Conservation (phyloP, 2,113 vertebrate genomes). For the Atlantisia rogersi region DNA sequence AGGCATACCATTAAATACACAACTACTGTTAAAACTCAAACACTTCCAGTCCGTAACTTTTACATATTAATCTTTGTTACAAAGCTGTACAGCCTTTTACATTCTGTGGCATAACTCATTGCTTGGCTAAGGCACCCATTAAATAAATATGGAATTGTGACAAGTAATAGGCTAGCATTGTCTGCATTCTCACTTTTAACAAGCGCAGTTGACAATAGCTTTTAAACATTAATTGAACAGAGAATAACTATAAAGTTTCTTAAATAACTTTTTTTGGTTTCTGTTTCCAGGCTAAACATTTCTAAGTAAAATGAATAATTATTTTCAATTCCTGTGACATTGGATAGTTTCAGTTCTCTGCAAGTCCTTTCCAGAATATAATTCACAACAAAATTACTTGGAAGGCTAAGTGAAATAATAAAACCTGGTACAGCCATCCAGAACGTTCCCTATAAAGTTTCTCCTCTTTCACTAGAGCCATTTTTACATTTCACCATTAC, state of each 20-base stretch:
- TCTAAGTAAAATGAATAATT: neutral
- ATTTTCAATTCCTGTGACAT: neutral
- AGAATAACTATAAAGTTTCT: neutral
- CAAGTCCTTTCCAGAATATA: neutral
- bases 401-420: neutral
- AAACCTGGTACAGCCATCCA: neutral
- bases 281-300: neutral
- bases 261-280: neutral
- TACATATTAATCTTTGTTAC: neutral
- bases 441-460: neutral
- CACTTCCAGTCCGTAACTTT: neutral
- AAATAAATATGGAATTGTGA: constrained; percentile 31
- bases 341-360: neutral
- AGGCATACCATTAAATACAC: neutral
- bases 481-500: neutral
- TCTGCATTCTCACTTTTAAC: neutral
- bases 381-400: neutral
- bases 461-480: neutral
- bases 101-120: neutral
- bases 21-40: neutral
- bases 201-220: neutral
- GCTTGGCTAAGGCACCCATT: neutral
- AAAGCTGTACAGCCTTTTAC: neutral
- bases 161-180: neutral
- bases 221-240: neutral